Evolutionary conservation across 2,888 invertebrate genomes (phyloP), one percentile per base, ranked within the genome.

Genomic region (Leptura quadrifasciata): DNA sequence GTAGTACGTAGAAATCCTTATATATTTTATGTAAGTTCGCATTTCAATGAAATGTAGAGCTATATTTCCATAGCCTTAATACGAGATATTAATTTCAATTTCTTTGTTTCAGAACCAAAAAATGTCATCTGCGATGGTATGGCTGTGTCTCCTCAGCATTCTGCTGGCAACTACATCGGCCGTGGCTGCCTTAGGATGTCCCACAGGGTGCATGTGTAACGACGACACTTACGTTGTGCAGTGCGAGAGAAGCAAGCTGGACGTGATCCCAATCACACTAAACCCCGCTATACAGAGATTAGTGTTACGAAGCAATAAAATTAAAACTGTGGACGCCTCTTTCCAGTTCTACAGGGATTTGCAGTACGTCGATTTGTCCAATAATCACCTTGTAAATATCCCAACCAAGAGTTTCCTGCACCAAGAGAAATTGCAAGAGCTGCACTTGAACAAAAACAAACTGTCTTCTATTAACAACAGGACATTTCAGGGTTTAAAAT

Each of bases 261-360:
- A 96, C 90, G 96, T 96, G 72, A 93, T 97, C 78, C 97, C 97
- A 77, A 97, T 97, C 85, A 95, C 96, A 2, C 91, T 97, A 79
- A 97, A 97, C 90, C 98, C 98, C 55, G 95, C 95, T 84, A 96
- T 97, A 79, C 95, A 95, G 87, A 92, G 96, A 72, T 92, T 97
- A 84, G 94, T 96, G 83, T 93, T 97, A 79, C 93, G 94, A 85
- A 95, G 95, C 88, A 97, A 96, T 89, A 94, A 94, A 85, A 96
- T 97, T 85, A 96, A 95, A 88, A 95, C 95, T 17, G 95, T 97
- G 81, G 96, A 97, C 89, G 95, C 95, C 65, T 95, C 96, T 24
- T 95, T 97, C 89, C 95, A 95, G 87, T 97, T 97, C 90, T 97
- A 97, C 89, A 93, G 94, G 0, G 96, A 96, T 83, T 91, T 97